Evolutionary conservation across 2,113 vertebrate genomes (phyloP).

Genomic region (Leptosomus discolor): DNA sequence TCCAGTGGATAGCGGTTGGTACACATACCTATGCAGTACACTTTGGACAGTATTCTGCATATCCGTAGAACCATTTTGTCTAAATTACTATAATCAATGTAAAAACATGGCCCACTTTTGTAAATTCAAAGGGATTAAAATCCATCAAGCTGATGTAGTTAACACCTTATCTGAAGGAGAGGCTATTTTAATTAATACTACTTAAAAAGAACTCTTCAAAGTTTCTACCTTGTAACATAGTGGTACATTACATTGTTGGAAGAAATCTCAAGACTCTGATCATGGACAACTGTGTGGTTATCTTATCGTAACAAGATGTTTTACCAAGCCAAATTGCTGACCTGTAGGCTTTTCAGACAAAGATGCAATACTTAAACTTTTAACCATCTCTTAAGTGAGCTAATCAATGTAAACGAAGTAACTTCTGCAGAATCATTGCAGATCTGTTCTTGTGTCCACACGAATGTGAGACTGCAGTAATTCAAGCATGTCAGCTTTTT

Average conservation of each 20-base stretch:
- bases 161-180: neutral
- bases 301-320: neutral
- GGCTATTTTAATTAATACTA: neutral
- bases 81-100: neutral
- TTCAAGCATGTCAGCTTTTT: neutral
- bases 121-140: neutral
- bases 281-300: neutral
- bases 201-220: neutral
- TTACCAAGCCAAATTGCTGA: slow-evolving; percentile 3
- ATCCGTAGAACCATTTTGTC: neutral
- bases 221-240: neutral
- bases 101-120: neutral
- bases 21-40: neutral
- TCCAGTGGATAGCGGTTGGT: neutral
- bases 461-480: neutral
- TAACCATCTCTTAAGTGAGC: neutral
- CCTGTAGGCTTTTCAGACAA: neutral
- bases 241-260: neutral
- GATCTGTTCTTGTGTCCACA: neutral
- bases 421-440: neutral
- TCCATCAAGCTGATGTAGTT: neutral
- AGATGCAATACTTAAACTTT: neutral
- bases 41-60: slow-evolving; percentile 51
- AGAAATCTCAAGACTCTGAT: neutral
- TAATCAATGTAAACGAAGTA: slow-evolving; percentile 10